Evolutionary conservation across 2,113 vertebrate genomes (phyloP).

Genomic region (Tor tambroides): DNA sequence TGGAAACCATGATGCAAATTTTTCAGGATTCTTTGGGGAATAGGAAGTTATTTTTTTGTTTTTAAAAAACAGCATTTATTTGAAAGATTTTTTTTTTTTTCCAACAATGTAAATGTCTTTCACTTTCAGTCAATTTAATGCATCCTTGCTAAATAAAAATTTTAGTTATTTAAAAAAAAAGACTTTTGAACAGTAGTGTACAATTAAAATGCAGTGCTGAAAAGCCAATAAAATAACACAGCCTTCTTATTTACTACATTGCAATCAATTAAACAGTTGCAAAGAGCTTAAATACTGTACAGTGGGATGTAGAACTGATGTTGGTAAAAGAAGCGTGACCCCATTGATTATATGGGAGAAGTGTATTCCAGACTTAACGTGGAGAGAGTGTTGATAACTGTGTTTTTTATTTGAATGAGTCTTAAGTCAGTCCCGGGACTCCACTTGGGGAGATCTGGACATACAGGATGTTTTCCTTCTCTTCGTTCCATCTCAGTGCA

Average conservation of each 20-base stretch:
- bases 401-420: background rate
- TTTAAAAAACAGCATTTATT: too few relatives aligned
- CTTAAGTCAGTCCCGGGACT: background rate
- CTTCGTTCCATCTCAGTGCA: background rate
- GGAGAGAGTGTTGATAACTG: background rate
- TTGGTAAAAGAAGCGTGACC: background rate
- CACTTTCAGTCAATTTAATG: background rate
- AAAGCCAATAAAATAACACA: background rate
- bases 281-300: background rate
- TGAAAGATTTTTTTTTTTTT: too few relatives aligned
- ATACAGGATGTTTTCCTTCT: background rate
- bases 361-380: too few relatives aligned
- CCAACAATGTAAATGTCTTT: too few relatives aligned
- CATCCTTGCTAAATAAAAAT: background rate
- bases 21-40: too few relatives aligned
- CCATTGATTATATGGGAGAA: background rate
- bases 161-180: background rate
- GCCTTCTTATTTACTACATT: background rate
- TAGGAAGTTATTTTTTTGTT: too few relatives aligned
- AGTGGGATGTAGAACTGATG: background rate
- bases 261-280: background rate
- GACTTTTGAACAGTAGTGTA: background rate
- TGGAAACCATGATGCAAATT: background rate
- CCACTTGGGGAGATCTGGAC: background rate
- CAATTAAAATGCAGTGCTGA: background rate